Evolutionary conservation across 2,888 invertebrate genomes (phyloP), one percentile per base, ranked within the genome.

Genomic region (Gari tellinella): DNA sequence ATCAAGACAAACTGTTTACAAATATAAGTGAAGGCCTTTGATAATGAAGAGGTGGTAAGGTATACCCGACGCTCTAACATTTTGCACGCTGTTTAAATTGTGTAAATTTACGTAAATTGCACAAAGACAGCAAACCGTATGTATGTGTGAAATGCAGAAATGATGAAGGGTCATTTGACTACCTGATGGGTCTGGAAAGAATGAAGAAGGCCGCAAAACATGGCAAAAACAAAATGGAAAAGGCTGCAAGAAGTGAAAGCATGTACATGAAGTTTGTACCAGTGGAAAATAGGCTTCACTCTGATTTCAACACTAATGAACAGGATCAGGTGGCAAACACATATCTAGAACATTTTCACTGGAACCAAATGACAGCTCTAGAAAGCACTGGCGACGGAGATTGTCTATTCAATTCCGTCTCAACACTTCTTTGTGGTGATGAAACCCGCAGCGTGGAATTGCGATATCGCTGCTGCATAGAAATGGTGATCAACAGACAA

Each of bases 331-430:
- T 52, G 17, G 37, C 63, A 8, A 64, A 70, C 26, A 46, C 51
- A 3, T 23, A 49, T n/a, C 19, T 70, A 14, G 40, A 17, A 5
- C 46, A 58, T 26, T 70, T 49, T 19, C 64, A 70, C 48, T 31
- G 8, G 7, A 31, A 3, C 46, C 21, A n/a, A 17, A 57, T 49
- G 19, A 21, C 52, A 7, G 63, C 51, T 14, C 17, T 63, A 7
- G 4, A 25, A 4, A 63, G 51, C 38, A 52, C 62, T 1, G 43
- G 31, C 7, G 56, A 68, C 19, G 62, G 68, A 7, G 69, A 69
- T 51, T 63, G 69, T 55, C 37, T 64, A 3, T 64, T 70, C 38
- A 70, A 64, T 48, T 38, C 58, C 1, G 48, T 70, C 0, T 70
- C 70, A 5, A 70, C 53, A 1, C 48, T 52, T n/a, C 31, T 70